phyloP scores from a whole-genome alignment of 1,140 invertebrate genomes.

The Scaptomyza graminum region DNA sequence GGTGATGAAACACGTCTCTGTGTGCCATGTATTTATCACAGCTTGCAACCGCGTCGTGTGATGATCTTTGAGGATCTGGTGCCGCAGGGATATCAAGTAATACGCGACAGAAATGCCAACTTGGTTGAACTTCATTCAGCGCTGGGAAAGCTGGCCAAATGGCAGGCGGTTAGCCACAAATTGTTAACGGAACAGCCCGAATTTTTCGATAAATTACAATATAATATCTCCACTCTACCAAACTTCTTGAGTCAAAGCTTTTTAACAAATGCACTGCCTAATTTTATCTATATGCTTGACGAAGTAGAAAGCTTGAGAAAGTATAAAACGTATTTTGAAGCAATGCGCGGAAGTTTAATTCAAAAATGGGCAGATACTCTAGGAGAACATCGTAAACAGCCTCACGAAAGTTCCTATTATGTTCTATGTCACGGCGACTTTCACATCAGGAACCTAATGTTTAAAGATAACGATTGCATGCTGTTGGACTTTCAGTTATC shows the following conservation, averaged over 20 bases:
- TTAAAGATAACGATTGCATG: slow-evolving; percentile 36
- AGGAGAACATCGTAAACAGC: slow-evolving; percentile 31
- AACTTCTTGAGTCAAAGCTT: slow-evolving; percentile 28
- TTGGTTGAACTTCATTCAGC: slow-evolving; percentile 30
- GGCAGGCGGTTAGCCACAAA: slow-evolving; percentile 49
- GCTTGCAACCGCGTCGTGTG: slow-evolving; percentile 33
- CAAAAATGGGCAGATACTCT: slow-evolving; percentile 20
- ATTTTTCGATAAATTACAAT: slow-evolving; percentile 18
- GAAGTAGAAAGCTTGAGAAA: slow-evolving; percentile 27
- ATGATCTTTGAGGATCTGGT: slow-evolving; percentile 53
- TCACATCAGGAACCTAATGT: slow-evolving; percentile 51
- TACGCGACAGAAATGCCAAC: slow-evolving; percentile 35
- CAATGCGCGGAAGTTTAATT: slow-evolving; percentile 11
- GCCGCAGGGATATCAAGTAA: slow-evolving; percentile 33
- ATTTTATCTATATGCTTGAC: slow-evolving; percentile 46
- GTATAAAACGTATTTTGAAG: slow-evolving; percentile 34
- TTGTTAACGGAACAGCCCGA: slow-evolving; percentile 26
- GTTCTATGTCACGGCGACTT: slow-evolving; percentile 58
- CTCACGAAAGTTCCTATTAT: slow-evolving; percentile 4
- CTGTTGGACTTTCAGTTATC: slow-evolving; percentile 49
- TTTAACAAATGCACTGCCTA: slow-evolving; percentile 25
- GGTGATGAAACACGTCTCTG: slow-evolving; percentile 28
- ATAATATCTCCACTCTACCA: slow-evolving; percentile 13
- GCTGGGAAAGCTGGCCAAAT: slow-evolving; percentile 42
- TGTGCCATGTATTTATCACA: slow-evolving; percentile 32